Evolutionary conservation across 1,140 invertebrate species (phyloP), one percentile per base, ranked within the genome.

Genomic region (Yoshiicerus persimilis): DNA sequence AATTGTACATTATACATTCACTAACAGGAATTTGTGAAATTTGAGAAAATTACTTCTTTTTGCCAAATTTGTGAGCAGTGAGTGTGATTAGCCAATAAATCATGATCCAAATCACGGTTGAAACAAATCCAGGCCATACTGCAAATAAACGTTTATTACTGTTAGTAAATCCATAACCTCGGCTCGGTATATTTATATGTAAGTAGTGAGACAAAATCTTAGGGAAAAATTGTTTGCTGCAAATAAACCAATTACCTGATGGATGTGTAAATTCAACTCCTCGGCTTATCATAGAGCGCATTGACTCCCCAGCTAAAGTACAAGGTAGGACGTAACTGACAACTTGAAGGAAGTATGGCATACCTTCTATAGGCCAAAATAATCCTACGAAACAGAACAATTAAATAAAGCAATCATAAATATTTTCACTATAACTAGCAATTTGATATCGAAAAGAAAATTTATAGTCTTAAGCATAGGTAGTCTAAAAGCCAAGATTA

Each of bases 351-450:
- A 96, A 94, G 64, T 94, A 94, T 4, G 97, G 97, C 96, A 99
- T 98, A 41, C 97, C 95, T 94, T 98, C 96, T n/a, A 97, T 88
- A 0, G 97, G 97, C 97, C 97, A 98, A 30, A 98, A 93, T 16
- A 96, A 94, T 89, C 97, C 97, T 96, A 92, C 92, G 91, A 80
- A 41, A 13, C 32, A 11, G 32, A 2, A 32, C 30, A 80, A n/a
- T n/a, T n/a, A n/a, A n/a, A n/a, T n/a, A n/a, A n/a, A n/a, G n/a
- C n/a, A n/a, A n/a, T n/a, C n/a, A n/a, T n/a, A n/a, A n/a, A n/a
- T n/a, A n/a, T n/a, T n/a, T n/a, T n/a, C n/a, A n/a, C n/a, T n/a
- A n/a, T n/a, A n/a, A n/a, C n/a, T n/a, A n/a, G n/a, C n/a, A n/a
- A n/a, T n/a, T n/a, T n/a, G n/a, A n/a, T n/a, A n/a, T n/a, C n/a